Evolutionary conservation across 2,797 vertebrate species (phyloP).

Genomic region (Gymnopithys bicolor): DNA sequence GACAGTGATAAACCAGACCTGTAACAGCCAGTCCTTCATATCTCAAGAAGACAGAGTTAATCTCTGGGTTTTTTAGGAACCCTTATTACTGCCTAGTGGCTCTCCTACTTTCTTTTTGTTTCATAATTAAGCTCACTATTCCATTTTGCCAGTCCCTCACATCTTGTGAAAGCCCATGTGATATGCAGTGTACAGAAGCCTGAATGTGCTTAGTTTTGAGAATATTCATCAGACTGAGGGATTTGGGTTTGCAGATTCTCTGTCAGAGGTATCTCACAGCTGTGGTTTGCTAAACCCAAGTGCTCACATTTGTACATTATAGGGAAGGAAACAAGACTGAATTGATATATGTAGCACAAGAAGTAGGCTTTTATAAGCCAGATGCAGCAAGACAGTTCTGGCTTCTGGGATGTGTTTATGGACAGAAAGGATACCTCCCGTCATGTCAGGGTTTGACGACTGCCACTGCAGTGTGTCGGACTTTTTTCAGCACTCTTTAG

Average conservation of each 20-base stretch:
- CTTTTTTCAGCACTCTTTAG: not conserved
- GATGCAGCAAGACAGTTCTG: conserved; percentile 29
- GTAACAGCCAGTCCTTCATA: not conserved
- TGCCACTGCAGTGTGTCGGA: not conserved
- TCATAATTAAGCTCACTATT: not conserved
- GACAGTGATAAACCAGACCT: not conserved
- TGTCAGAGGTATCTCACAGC: conserved; percentile 37
- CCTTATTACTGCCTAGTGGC: not conserved
- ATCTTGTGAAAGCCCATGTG: not conserved
- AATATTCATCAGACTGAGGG: conserved; percentile 9
- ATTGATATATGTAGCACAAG: not conserved
- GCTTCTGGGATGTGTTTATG: not conserved
- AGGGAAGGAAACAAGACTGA: not conserved
- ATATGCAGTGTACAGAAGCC: not conserved
- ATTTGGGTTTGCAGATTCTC: not conserved
- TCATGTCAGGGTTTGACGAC: not conserved
- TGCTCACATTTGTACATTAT: not conserved
- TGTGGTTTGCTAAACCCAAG: not conserved
- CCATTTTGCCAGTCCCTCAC: not conserved
- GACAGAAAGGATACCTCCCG: not conserved
- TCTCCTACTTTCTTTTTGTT: not conserved
- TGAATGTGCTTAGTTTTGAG: not conserved
- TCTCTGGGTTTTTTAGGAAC: not conserved
- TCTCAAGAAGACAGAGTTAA: not conserved
- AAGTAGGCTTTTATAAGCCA: not conserved